These are phyloP conservation scores for Dasyurus viverrinus DNA, from an alignment of 2,113 vertebrate species.

Conservation along the genomic window DNA sequence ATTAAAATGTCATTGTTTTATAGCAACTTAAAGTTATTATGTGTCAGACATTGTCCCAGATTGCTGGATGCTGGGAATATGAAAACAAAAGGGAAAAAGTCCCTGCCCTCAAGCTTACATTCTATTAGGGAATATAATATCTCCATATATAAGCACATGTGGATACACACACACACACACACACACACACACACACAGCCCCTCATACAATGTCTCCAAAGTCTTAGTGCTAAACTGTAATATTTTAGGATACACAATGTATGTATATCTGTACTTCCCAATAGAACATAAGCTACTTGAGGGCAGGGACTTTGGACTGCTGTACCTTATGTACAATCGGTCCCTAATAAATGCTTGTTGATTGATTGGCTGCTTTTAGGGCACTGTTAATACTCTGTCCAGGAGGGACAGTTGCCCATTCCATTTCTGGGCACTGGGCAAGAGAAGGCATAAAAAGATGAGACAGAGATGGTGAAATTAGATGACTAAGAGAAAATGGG, in stretches of 20 bases:
- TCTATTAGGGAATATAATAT: not conserved
- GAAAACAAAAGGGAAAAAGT: not conserved
- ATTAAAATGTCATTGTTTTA: not conserved
- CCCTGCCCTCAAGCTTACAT: not conserved
- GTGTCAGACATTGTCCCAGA: not conserved
- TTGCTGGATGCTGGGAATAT: not conserved
- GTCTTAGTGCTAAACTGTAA: not conserved
- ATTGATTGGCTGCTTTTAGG: not conserved
- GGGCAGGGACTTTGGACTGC: not conserved
- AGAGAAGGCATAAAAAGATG: not conserved
- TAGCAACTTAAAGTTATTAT: not conserved
- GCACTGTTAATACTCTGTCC: not conserved
- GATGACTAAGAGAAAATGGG: too few species aligned
- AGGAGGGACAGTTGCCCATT: not conserved
- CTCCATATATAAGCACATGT: not conserved
- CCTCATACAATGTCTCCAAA: not conserved
- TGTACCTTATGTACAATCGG: not conserved
- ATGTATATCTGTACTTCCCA: not conserved
- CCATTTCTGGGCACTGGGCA: not conserved
- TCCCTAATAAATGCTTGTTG: not conserved
- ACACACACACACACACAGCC: too few species aligned
- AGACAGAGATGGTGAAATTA: not conserved
- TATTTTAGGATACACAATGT: not conserved
- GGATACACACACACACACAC: not conserved
- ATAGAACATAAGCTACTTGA: not conserved